These are phyloP conservation scores for Corythornis madagascariensis DNA, from an alignment of 2,113 vertebrate genomes.

Conservation along the genomic window DNA sequence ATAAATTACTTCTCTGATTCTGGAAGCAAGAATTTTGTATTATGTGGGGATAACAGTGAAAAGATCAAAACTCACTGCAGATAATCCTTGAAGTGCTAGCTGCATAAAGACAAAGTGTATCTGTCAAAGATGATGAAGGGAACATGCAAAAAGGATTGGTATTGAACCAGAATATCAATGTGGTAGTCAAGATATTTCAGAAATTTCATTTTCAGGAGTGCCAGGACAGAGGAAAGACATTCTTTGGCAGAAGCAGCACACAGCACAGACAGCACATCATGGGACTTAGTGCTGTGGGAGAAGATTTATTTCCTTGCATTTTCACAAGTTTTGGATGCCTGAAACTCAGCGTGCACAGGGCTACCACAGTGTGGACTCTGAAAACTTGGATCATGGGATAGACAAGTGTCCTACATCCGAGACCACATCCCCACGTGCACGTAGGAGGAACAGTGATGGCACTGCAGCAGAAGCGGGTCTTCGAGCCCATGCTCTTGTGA, in stretches of 20 bases:
- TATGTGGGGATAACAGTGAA: not conserved
- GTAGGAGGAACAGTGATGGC: not conserved
- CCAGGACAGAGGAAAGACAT: not conserved
- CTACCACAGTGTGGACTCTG: not conserved
- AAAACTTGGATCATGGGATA: not conserved
- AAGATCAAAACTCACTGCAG: not conserved
- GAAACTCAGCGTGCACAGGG: not conserved
- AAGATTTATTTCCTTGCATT: not conserved
- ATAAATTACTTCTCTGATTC: not conserved
- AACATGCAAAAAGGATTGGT: not conserved
- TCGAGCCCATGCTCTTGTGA: not conserved
- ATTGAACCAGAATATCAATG: not conserved
- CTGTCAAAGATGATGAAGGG: not conserved
- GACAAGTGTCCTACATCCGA: not conserved
- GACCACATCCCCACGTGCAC: not conserved
- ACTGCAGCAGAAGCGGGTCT: not conserved
- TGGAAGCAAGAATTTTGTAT: not conserved
- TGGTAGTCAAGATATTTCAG: not conserved
- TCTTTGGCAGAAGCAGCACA: not conserved
- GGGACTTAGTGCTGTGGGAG: not conserved
- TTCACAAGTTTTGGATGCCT: not conserved
- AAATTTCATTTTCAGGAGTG: not conserved
- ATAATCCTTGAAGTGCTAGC: not conserved
- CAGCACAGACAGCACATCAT: not conserved
- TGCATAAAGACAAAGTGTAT: rapidly evolving